Percentiles rank a stretch among this genome's conserved stretches.
phyloP scores from a whole-genome alignment of 2,888 invertebrate species.

The Pandemis heparana region DNA sequence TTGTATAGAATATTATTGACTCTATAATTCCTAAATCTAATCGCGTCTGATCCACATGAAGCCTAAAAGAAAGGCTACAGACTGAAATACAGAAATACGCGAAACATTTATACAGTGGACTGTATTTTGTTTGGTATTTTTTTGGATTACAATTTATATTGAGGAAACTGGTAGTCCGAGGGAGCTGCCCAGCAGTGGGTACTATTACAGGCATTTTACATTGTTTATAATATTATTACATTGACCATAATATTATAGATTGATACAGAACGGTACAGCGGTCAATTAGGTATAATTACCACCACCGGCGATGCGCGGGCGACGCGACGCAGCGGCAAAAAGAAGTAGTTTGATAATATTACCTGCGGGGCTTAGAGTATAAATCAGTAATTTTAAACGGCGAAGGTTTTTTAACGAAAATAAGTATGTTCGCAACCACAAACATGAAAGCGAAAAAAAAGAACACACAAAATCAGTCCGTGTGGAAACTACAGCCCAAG shows the following conservation, averaged over 20 bases:
- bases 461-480: too few relatives aligned
- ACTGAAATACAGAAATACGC: too few relatives aligned
- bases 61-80: too few relatives aligned
- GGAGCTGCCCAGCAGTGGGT: not conserved
- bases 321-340: slow-evolving; percentile 7
- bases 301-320: slow-evolving; percentile 33
- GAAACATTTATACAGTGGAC: too few relatives aligned
- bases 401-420: not conserved
- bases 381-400: slow-evolving; percentile 23
- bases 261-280: not conserved
- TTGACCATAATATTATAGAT: slow-evolving; percentile 7
- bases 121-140: too few relatives aligned
- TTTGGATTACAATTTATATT: too few relatives aligned
- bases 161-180: too few relatives aligned
- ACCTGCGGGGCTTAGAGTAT: slow-evolving; percentile 15
- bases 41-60: too few relatives aligned
- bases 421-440: not conserved
- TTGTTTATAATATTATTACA: slow-evolving; percentile 1
- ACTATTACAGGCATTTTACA: not conserved
- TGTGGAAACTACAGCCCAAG: too few relatives aligned
- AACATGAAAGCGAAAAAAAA: not conserved
- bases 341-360: slow-evolving; percentile 22
- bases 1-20: too few relatives aligned
- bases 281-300: slow-evolving; percentile 40
- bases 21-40: too few relatives aligned